A percentile compares a stretch with the other conserved stretches of the same genome.
Evolutionary conservation across 1,140 invertebrate genomes (phyloP).

Genomic region (Protaetia brevitarsis): DNA sequence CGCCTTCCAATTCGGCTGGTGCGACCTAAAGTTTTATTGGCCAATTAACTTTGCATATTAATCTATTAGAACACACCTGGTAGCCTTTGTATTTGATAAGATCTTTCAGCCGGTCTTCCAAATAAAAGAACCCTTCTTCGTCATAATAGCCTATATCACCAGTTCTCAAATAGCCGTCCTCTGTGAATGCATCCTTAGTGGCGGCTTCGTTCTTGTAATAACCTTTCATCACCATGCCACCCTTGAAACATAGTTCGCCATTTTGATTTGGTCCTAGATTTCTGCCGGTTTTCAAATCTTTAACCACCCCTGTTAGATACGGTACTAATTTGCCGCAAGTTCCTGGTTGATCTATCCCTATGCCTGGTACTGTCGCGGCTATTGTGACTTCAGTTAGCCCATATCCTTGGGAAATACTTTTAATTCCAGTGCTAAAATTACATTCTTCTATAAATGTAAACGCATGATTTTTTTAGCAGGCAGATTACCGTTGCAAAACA

Average conservation of each 20-base stretch:
- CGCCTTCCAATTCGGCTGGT: slow-evolving; percentile 57
- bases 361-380: slow-evolving; percentile 35
- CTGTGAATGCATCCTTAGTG: slow-evolving; percentile 64
- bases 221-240: slow-evolving; percentile 61
- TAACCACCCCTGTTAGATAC: slow-evolving; percentile 56
- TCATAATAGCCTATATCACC: slow-evolving; percentile 81
- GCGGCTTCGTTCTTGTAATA: slow-evolving; percentile 69
- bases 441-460: not conserved
- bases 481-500: not conserved
- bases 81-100: slow-evolving; percentile 82
- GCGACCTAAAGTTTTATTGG: too few species aligned
- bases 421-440: not conserved
- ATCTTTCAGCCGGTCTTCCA: slow-evolving; percentile 84
- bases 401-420: slow-evolving; percentile 58
- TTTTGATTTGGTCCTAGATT: slow-evolving; percentile 57
- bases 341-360: slow-evolving; percentile 49
- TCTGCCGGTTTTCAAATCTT: slow-evolving; percentile 61
- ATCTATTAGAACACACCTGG: slow-evolving; percentile 52
- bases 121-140: slow-evolving; percentile 66
- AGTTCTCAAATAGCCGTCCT: slow-evolving; percentile 75
- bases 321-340: slow-evolving; percentile 56
- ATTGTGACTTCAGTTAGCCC: slow-evolving; percentile 66
- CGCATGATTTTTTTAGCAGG: too few species aligned
- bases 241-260: slow-evolving; percentile 71
- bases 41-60: not conserved